Base-by-base conservation (phyloP, 1,140 invertebrate genomes). In the Sarcophaga bullata region DNA sequence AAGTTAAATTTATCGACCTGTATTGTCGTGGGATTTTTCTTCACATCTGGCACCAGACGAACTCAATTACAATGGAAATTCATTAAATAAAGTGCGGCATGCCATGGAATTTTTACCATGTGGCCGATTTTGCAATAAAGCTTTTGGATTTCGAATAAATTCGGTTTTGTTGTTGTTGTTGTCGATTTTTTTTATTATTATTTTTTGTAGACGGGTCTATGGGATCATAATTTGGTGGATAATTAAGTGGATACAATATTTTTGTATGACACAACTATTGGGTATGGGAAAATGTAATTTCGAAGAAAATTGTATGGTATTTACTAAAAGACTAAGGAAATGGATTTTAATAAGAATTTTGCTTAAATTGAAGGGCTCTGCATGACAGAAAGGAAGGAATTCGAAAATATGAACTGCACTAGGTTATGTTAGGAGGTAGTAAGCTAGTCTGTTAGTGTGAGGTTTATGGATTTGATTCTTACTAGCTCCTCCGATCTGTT, bases 81-180 rank as follows among this genome's bases (percentile, higher is more conserved):
- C 15, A 58, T 58, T 58, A 58, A 58, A n/a, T n/a, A 58, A 58
- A 58, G 54, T 58, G 54, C 54, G 54, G 54, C 54, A 58, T 68
- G n/a, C 17, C 62, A 9, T 68, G 17, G 6, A 68, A 68, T 68
- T 68, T 68, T 68, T 25, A 19, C 10, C 19, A 68, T 68, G 62
- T n/a, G 4, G 62, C 17, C n/a, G 62, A 68, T 68, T 68, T 68
- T 68, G 62, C 62, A 68, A 68, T 68, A 68, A 68, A 68, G 62
- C 62, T 68, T 68, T 68, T 68, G 19, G n/a, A 19, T 58, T 58
- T 58, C 11, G 19, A 37, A 68, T 68, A 25, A 19, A 58, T 58
- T 58, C n/a, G 1, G 15, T 13, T 58, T 58, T 15, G 25, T 37
- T 37, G 1, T 13, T 25, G 17, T 68, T 68, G 62, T 68, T 62